A percentile compares a stretch with the other conserved stretches of the same genome.
These are phyloP conservation scores for Hydrotaea cyrtoneurina DNA, from an alignment of 2,888 invertebrate species.

Conservation along the genomic window DNA sequence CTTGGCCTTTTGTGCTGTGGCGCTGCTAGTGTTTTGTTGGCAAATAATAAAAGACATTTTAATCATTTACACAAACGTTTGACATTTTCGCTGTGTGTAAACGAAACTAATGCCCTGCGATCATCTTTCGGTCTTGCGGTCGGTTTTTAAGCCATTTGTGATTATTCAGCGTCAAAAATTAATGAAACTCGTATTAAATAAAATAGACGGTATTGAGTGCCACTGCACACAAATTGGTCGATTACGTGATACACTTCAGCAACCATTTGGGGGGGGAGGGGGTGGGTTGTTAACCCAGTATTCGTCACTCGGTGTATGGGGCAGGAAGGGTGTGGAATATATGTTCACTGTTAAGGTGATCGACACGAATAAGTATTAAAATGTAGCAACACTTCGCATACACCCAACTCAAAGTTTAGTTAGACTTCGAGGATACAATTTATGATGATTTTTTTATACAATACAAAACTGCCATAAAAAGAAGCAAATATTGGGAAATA, in stretches of 20 bases:
- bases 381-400: too few relatives aligned
- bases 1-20: constrained; percentile 7
- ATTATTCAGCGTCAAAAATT: constrained; percentile 27
- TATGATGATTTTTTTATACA: too few relatives aligned
- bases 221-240: not conserved
- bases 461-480: too few relatives aligned
- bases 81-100: constrained; percentile 50
- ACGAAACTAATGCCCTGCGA: not conserved
- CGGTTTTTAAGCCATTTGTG: constrained; percentile 14
- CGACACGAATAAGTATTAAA: too few relatives aligned
- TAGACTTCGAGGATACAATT: too few relatives aligned
- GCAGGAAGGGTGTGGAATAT: too few relatives aligned
- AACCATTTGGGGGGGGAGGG: not conserved
- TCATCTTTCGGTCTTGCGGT: constrained; percentile 28
- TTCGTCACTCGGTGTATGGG: too few relatives aligned
- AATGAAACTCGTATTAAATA: constrained; percentile 23
- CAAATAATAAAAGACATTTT: constrained; percentile 36
- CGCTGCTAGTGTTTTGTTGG: not conserved
- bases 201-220: not conserved
- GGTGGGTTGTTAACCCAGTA: too few relatives aligned
- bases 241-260: not conserved
- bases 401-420: too few relatives aligned
- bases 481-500: too few relatives aligned
- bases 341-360: too few relatives aligned
- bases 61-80: constrained; percentile 41